A percentile compares a stretch with the other conserved stretches of the same genome.
Evolutionary conservation across 2,113 vertebrate genomes (phyloP).

Genomic region (Miniopterus natalensis): DNA sequence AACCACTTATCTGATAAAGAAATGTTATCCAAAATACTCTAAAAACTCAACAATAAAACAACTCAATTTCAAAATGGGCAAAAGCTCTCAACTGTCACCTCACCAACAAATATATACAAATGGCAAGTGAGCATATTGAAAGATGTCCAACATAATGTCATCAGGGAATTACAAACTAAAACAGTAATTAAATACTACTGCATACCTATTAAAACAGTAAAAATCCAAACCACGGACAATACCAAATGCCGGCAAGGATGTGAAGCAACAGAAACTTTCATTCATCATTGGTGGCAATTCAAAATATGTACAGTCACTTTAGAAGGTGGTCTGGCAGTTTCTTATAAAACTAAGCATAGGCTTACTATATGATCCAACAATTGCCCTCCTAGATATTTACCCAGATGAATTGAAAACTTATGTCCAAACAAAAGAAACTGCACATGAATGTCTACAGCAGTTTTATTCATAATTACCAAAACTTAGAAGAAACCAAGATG

Average conservation of each 20-base stretch:
- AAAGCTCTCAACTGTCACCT: neutral
- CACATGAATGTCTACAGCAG: neutral
- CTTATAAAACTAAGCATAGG: neutral
- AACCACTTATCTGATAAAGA: neutral
- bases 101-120: neutral
- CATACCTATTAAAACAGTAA: neutral
- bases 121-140: neutral
- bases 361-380: neutral
- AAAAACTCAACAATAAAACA: slow-evolving; percentile 13
- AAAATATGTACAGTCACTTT: neutral
- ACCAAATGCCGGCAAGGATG: neutral
- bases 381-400: neutral
- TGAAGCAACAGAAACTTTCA: neutral
- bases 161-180: neutral
- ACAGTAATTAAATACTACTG: neutral
- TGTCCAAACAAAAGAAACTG: neutral
- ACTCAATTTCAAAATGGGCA: neutral
- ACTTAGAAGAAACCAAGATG: slow-evolving; percentile 5
- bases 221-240: neutral
- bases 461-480: neutral
- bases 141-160: neutral
- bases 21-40: neutral
- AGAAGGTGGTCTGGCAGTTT: neutral
- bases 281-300: neutral
- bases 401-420: neutral